A percentile compares a stretch with the other conserved stretches of the same genome.
These are phyloP conservation scores for Hippopotamyrus pictus DNA, from an alignment of 2,797 vertebrate genomes.

Conservation along the genomic window DNA sequence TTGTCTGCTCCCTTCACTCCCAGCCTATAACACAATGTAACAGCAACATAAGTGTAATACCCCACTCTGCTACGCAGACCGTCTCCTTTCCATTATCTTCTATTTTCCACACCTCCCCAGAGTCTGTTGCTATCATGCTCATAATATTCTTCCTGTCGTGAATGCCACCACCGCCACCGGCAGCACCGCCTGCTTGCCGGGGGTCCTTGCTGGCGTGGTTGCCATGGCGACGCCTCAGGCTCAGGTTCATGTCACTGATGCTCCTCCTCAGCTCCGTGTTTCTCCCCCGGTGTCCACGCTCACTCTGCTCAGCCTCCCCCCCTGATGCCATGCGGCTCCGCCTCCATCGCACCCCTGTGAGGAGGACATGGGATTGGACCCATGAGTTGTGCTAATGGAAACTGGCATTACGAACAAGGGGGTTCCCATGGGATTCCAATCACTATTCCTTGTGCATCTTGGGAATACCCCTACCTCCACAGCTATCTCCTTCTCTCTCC, in stretches of 20 bases:
- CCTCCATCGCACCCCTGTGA: constrained; percentile 56
- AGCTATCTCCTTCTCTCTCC: constrained; percentile 65
- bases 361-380: constrained; percentile 21
- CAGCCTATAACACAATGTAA: constrained; percentile 43
- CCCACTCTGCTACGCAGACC: background rate
- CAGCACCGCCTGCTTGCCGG: constrained; percentile 37
- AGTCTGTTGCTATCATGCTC: constrained; percentile 71
- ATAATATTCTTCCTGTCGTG: constrained; percentile 76
- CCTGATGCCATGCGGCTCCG: constrained; percentile 76
- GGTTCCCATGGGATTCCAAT: too few relatives aligned
- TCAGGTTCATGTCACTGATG: constrained; percentile 88
- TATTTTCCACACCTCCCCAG: constrained; percentile 57
- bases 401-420: background rate
- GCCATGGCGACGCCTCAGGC: constrained; percentile 71
- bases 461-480: constrained; percentile 55
- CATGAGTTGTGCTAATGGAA: background rate
- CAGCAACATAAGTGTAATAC: background rate
- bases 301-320: constrained; percentile 59
- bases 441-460: background rate
- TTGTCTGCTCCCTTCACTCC: constrained; percentile 55
- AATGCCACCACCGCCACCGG: constrained; percentile 42
- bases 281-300: constrained; percentile 72
- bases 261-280: constrained; percentile 77
- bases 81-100: background rate
- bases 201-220: constrained; percentile 56